A percentile compares a stretch with the other conserved stretches of the same genome.
These are phyloP conservation scores for Bothrops jararaca DNA, from an alignment of 2,113 vertebrate species.

Conservation along the genomic window DNA sequence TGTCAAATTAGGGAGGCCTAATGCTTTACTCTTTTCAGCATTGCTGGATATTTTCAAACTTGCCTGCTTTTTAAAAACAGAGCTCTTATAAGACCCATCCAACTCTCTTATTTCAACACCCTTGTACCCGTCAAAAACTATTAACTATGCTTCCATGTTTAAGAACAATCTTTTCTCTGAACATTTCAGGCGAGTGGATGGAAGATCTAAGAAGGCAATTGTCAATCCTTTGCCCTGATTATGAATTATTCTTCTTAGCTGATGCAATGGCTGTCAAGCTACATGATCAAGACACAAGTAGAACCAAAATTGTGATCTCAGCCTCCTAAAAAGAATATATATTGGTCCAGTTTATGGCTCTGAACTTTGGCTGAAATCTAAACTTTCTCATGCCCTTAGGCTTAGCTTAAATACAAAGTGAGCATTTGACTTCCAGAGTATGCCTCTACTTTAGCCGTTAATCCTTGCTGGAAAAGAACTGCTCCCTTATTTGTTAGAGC, in stretches of 20 bases:
- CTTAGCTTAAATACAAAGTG: background rate
- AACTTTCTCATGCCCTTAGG: background rate
- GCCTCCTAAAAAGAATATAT: background rate
- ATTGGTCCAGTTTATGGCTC: background rate
- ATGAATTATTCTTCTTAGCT: background rate
- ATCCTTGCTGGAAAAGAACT: background rate
- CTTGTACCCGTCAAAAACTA: background rate
- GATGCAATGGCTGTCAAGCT: background rate
- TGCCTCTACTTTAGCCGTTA: background rate
- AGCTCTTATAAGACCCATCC: background rate
- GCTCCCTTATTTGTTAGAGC: background rate
- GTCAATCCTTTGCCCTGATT: background rate
- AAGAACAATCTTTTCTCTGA: background rate
- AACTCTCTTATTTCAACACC: background rate
- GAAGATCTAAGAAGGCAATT: background rate
- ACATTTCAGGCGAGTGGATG: background rate
- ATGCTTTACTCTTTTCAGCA: background rate
- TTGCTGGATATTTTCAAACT: background rate
- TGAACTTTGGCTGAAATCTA: background rate
- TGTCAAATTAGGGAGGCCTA: background rate
- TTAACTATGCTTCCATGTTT: background rate
- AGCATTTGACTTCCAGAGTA: background rate
- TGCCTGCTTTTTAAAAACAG: background rate
- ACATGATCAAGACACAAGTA: background rate
- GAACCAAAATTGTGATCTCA: background rate